phyloP scores from a whole-genome alignment of 1,140 invertebrate genomes.

The Hypsibius dujardini region DNA sequence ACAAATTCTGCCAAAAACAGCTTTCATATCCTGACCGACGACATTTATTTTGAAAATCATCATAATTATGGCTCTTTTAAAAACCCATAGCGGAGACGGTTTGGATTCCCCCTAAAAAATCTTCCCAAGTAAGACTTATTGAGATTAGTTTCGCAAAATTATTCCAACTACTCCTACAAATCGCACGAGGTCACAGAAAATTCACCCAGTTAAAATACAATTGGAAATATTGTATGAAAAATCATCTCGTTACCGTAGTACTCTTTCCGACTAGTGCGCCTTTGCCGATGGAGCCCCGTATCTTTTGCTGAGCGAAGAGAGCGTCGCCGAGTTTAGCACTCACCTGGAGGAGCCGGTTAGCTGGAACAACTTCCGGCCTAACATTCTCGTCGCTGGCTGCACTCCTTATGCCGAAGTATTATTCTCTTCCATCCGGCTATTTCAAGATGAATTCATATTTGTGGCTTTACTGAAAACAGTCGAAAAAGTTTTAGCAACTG shows the following conservation, averaged over 20 bases:
- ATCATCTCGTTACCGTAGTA: not conserved
- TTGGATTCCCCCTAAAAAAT: too few species aligned
- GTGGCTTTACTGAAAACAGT: too few species aligned
- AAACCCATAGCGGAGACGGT: too few species aligned
- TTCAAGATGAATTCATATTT: too few species aligned
- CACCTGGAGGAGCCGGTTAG: not conserved
- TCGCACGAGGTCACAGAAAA: not conserved
- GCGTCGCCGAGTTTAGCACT: not conserved
- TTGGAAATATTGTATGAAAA: not conserved
- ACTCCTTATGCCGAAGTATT: not conserved
- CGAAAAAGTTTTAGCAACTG: too few species aligned
- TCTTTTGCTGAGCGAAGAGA: not conserved
- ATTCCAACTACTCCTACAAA: too few species aligned
- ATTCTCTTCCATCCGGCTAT: too few species aligned
- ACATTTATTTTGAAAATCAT: too few species aligned
- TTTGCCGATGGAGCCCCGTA: not conserved
- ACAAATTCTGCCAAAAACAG: too few species aligned
- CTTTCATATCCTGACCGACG: too few species aligned
- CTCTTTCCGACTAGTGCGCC: not conserved
- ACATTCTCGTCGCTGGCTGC: slow-evolving; percentile 3
- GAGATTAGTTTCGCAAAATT: not conserved
- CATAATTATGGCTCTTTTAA: too few species aligned
- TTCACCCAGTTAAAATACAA: not conserved
- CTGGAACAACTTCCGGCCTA: not conserved
- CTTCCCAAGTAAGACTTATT: too few species aligned